Percentiles rank a stretch among this genome's conserved stretches.
Evolutionary conservation across 2,888 invertebrate species (phyloP).

Genomic region (Dendrolimus houi): DNA sequence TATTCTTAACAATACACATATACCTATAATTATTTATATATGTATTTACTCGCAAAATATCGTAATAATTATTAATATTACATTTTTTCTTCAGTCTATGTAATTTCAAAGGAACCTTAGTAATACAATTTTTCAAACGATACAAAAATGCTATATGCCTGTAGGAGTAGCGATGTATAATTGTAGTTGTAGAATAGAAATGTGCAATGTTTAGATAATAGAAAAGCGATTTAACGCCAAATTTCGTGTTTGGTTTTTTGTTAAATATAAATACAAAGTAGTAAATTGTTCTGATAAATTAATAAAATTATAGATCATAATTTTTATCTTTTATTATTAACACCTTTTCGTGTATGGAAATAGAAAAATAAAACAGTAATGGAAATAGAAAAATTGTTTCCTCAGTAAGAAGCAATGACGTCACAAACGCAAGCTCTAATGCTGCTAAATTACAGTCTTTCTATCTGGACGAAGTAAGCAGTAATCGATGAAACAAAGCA

Average conservation of each 20-base stretch:
- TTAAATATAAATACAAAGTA: constrained; percentile 52
- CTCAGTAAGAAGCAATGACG: too few relatives aligned
- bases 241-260: constrained; percentile 58
- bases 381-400: too few relatives aligned
- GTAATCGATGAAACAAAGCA: too few relatives aligned
- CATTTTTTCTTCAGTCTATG: too few relatives aligned
- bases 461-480: too few relatives aligned
- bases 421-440: too few relatives aligned
- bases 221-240: constrained; percentile 58
- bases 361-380: too few relatives aligned
- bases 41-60: constrained; percentile 5
- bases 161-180: too few relatives aligned
- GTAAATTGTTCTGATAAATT: constrained; percentile 67
- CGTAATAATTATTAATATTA: neutral
- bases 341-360: neutral
- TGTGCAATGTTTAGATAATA: constrained; percentile 68
- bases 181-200: constrained; percentile 34
- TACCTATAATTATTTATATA: neutral
- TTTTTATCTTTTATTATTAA: constrained; percentile 19
- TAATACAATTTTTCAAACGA: too few relatives aligned
- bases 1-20: neutral
- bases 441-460: too few relatives aligned
- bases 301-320: constrained; percentile 36
- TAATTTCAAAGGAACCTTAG: too few relatives aligned
- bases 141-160: too few relatives aligned